A percentile compares a stretch with the other conserved stretches of the same genome.
Conservation (phyloP, 2,888 invertebrate genomes). For the Leucozona laternaria region DNA sequence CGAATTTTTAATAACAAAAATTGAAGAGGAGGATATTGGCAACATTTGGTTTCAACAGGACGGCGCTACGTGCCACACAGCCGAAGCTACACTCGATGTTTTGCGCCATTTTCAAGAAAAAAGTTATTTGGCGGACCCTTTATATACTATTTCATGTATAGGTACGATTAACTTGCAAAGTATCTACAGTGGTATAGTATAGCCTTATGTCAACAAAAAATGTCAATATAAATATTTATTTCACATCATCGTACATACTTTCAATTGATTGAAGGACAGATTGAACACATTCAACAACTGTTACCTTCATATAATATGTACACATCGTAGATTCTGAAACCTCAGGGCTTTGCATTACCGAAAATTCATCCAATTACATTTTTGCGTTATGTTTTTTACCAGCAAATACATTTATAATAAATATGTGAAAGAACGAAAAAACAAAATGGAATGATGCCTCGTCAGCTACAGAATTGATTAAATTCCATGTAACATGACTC, state of each 20-base stretch:
- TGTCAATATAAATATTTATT: neutral
- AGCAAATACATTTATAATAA: neutral
- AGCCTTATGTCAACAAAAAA: neutral
- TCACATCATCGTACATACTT: neutral
- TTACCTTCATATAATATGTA: neutral
- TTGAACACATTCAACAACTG: neutral
- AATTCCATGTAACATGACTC: conserved; percentile 43
- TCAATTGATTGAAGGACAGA: neutral
- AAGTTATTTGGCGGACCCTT: no score
- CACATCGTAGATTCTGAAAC: neutral
- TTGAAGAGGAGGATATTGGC: no score
- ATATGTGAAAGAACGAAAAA: conserved; percentile 5
- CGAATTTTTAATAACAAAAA: no score
- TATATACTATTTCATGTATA: no score
- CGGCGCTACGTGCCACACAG: no score
- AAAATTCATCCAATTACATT: conserved; percentile 15
- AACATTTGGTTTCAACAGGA: no score
- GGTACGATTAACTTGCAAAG: no score
- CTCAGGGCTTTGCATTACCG: neutral
- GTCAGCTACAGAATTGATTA: conserved; percentile 59
- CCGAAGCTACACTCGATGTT: no score
- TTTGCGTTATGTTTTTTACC: conserved; percentile 11
- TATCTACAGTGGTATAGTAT: no score
- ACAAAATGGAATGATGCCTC: conserved; percentile 24
- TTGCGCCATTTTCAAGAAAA: no score